Percentiles rank a stretch among this genome's conserved stretches.
Conservation (phyloP, 2,888 invertebrate species). For the Oscheius sp. region DNA sequence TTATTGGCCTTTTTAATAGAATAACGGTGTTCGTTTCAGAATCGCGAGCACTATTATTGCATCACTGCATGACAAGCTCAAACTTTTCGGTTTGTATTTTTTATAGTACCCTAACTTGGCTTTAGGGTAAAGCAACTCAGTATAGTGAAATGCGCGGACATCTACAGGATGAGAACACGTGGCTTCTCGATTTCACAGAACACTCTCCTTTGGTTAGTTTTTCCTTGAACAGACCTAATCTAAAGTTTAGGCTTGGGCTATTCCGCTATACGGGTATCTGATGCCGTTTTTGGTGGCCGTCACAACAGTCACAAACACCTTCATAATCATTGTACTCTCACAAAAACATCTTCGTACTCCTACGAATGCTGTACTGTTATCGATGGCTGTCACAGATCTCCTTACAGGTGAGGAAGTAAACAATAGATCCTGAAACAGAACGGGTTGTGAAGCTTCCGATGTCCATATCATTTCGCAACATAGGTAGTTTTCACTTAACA, state of each 20-base stretch:
- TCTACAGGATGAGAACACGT: conserved; percentile 15
- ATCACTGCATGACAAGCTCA: not conserved
- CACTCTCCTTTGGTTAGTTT: conserved; percentile 19
- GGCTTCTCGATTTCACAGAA: conserved; percentile 8
- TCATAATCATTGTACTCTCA: conserved; percentile 52
- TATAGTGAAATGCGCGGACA: conserved; percentile 1
- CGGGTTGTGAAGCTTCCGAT: not conserved
- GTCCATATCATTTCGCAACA: no score
- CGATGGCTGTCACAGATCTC: conserved; percentile 68
- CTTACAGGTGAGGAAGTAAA: conserved; percentile 54
- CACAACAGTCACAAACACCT: conserved; percentile 60
- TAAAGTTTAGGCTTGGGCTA: conserved; percentile 51
- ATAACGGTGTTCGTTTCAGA: conserved; percentile 25
- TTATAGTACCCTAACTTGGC: not conserved
- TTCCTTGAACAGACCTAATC: not conserved
- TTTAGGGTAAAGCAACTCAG: no score
- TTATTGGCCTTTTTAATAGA: not conserved
- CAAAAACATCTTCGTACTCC: conserved; percentile 69
- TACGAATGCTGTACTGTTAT: conserved; percentile 64
- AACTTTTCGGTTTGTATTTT: not conserved
- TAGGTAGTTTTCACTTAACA: no score
- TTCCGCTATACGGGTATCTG: conserved; percentile 64
- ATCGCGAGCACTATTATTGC: not conserved
- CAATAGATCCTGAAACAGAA: not conserved
- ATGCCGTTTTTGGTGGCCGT: conserved; percentile 59